These are phyloP conservation scores for Rhingia campestris DNA, from an alignment of 2,888 invertebrate species.

Conservation along the genomic window DNA sequence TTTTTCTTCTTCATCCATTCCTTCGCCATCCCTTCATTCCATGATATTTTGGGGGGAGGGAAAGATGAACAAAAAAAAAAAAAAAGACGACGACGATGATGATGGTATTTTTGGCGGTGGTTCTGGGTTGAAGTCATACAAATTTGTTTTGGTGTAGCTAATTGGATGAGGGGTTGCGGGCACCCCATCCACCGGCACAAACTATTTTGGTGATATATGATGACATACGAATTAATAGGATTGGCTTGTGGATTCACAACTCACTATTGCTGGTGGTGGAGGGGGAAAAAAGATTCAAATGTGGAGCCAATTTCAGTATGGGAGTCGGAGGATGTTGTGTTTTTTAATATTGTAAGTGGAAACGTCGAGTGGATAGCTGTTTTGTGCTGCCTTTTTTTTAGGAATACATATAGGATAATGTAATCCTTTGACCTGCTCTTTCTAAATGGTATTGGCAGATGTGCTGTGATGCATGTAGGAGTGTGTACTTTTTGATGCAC, in stretches of 20 bases:
- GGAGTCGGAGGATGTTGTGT: slow-evolving; percentile 26
- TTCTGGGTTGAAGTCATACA: slow-evolving; percentile 53
- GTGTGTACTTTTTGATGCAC: slow-evolving; percentile 40
- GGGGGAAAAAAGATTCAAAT: slow-evolving; percentile 13
- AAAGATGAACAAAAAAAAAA: background rate
- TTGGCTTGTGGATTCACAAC: slow-evolving; percentile 64
- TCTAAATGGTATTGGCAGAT: slow-evolving; percentile 62
- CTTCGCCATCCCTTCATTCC: slow-evolving; percentile 3
- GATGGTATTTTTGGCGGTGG: slow-evolving; percentile 57
- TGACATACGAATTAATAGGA: slow-evolving; percentile 74
- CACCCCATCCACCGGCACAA: slow-evolving; percentile 35
- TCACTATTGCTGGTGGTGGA: background rate
- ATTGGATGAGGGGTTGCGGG: slow-evolving; percentile 66
- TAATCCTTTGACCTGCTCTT: slow-evolving; percentile 62
- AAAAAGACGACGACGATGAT: slow-evolving; percentile 6
- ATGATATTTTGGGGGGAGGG: background rate
- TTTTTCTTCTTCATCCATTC: slow-evolving; percentile 1
- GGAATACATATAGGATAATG: slow-evolving; percentile 27
- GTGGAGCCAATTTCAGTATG: slow-evolving; percentile 64
- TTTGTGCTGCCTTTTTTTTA: background rate
- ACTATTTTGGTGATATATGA: slow-evolving; percentile 74
- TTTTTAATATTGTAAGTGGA: slow-evolving; percentile 72
- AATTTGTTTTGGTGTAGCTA: slow-evolving; percentile 73
- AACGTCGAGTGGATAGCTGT: slow-evolving; percentile 31
- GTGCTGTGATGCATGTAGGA: slow-evolving; percentile 53